Conservation (phyloP, 2,888 invertebrate species). For the Stenurella melanura region DNA sequence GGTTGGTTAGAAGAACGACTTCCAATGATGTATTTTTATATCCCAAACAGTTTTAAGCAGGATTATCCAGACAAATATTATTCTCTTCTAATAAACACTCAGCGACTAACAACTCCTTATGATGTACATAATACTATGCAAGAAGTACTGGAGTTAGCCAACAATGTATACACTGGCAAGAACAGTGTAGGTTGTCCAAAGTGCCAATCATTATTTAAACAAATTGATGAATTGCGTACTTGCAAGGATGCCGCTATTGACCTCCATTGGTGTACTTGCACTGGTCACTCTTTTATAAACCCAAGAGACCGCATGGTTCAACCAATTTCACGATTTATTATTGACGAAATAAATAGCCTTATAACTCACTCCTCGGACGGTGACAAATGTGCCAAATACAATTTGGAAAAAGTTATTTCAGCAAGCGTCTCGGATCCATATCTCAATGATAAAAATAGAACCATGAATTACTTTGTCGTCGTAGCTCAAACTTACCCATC, state of each 20-base stretch:
- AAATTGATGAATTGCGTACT: slow-evolving; percentile 77
- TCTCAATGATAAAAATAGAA: slow-evolving; percentile 56
- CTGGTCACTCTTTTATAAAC: slow-evolving; percentile 75
- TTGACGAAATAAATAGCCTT: slow-evolving; percentile 49
- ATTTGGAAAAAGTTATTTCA: slow-evolving; percentile 60
- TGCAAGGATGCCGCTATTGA: slow-evolving; percentile 82
- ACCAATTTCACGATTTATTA: slow-evolving; percentile 73
- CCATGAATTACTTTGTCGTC: slow-evolving; percentile 77
- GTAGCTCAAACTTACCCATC: slow-evolving; percentile 81
- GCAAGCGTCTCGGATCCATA: slow-evolving; percentile 59
- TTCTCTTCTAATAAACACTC: slow-evolving; percentile 79
- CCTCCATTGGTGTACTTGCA: slow-evolving; percentile 86
- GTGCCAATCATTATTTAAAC: slow-evolving; percentile 80
- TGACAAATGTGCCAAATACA: slow-evolving; percentile 59
- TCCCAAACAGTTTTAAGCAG: slow-evolving; percentile 79
- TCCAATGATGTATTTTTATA: slow-evolving; percentile 83
- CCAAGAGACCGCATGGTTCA: slow-evolving; percentile 74
- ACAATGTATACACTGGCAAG: slow-evolving; percentile 64
- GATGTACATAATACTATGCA: slow-evolving; percentile 85
- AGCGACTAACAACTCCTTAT: slow-evolving; percentile 83
- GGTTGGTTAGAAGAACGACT: slow-evolving; percentile 90
- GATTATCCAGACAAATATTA: slow-evolving; percentile 76
- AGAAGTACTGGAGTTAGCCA: slow-evolving; percentile 77
- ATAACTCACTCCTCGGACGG: slow-evolving; percentile 73
- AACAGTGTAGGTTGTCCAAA: slow-evolving; percentile 77